Conservation (phyloP, 1,140 invertebrate genomes). For the Pygmarrhopalites habei region DNA sequence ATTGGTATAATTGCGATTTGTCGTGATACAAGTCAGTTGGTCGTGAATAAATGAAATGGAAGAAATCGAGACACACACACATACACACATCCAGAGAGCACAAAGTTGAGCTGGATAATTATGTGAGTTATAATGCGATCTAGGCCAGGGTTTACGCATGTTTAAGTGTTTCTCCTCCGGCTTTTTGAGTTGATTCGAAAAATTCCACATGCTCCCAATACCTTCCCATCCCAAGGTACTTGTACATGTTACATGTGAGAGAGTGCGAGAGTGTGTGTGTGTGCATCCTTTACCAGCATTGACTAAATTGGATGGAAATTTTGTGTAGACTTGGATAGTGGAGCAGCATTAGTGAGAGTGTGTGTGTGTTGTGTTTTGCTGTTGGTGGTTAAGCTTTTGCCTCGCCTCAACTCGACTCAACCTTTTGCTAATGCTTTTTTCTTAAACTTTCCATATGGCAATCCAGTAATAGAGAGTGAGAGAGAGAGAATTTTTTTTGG, state of each 20-base stretch:
- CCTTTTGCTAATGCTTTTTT: slow-evolving; percentile 8
- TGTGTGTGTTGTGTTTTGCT: background rate
- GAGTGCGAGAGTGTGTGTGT: too few relatives aligned
- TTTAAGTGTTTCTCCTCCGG: background rate
- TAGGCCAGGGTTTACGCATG: slow-evolving; percentile 2
- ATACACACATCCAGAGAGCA: background rate
- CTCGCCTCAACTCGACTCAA: too few relatives aligned
- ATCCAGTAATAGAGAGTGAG: slow-evolving; percentile 14
- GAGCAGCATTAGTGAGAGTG: too few relatives aligned
- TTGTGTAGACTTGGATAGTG: too few relatives aligned
- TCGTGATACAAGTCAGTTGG: slow-evolving; percentile 24
- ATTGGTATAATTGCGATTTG: slow-evolving; percentile 21
- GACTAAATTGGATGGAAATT: too few relatives aligned
- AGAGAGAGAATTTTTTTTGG: too few relatives aligned
- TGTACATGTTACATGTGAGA: too few relatives aligned
- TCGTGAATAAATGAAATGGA: slow-evolving; percentile 20
- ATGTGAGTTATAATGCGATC: slow-evolving; percentile 2
- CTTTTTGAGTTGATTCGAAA: too few relatives aligned
- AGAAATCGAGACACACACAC: background rate
- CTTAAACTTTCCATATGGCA: slow-evolving; percentile 22
- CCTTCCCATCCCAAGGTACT: too few relatives aligned
- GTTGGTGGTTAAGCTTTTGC: background rate
- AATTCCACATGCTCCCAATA: too few relatives aligned
- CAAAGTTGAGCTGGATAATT: slow-evolving; percentile 1
- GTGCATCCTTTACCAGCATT: too few relatives aligned